Evolutionary conservation across 2,797 vertebrate genomes (phyloP).

Genomic region (Meda fulgida): DNA sequence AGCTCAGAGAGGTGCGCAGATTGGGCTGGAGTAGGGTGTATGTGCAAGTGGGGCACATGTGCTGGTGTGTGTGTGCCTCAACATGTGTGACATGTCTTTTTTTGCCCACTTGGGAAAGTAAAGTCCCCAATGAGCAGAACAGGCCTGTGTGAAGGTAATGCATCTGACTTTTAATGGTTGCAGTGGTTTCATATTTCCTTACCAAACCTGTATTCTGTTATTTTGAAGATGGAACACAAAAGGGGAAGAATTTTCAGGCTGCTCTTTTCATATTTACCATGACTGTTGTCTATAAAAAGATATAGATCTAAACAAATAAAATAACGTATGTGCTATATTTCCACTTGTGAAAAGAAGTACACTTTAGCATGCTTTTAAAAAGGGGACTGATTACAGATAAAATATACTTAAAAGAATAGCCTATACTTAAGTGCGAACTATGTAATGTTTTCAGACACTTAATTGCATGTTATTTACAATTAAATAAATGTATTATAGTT

Average conservation of each 20-base stretch:
- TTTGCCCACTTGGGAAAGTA: conserved; percentile 42
- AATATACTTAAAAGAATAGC: background rate
- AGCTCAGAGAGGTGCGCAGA: conserved; percentile 45
- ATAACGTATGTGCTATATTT: background rate
- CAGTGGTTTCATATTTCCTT: background rate
- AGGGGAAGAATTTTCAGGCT: background rate
- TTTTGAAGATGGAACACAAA: conserved; percentile 29
- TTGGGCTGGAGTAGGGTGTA: conserved; percentile 58
- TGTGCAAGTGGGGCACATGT: conserved; percentile 9
- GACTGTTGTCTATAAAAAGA: conserved; percentile 7
- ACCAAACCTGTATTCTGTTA: conserved; percentile 22
- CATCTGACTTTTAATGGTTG: background rate
- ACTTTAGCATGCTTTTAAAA: background rate
- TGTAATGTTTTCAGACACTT: background rate
- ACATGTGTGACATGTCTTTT: conserved; percentile 35
- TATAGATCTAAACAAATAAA: background rate
- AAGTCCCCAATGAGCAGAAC: conserved; percentile 47
- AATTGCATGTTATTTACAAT: background rate
- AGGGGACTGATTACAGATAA: background rate
- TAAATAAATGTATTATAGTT: background rate
- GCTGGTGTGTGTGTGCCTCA: conserved; percentile 38
- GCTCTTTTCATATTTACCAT: conserved; percentile 19
- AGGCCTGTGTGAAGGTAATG: conserved; percentile 48
- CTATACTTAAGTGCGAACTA: background rate
- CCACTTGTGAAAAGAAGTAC: background rate